phyloP scores from a whole-genome alignment of 2,797 vertebrate species.

The Pteropus rufus region DNA sequence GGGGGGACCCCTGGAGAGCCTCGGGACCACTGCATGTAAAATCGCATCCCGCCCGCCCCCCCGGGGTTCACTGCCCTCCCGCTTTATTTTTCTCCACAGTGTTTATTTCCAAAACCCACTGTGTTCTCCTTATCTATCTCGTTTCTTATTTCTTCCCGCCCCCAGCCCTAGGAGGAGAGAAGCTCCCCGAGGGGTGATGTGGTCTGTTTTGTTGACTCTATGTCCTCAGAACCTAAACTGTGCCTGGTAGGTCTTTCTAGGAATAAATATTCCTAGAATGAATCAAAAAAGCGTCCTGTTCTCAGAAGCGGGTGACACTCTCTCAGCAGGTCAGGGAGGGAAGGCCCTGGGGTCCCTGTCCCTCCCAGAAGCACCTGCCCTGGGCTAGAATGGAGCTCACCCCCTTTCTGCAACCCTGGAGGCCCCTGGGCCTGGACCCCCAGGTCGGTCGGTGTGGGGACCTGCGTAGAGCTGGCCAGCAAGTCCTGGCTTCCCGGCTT shows the following conservation, averaged over 20 bases:
- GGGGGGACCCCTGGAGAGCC: background rate
- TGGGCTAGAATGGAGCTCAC: background rate
- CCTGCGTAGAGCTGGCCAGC: background rate
- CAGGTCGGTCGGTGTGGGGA: background rate
- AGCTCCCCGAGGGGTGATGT: background rate
- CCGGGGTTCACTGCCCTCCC: too few species aligned
- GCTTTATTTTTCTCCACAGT: background rate
- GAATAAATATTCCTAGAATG: background rate
- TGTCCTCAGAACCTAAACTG: background rate
- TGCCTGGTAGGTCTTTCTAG: background rate
- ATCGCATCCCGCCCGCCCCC: rapidly evolving
- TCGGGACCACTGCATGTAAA: background rate
- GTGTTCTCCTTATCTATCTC: background rate
- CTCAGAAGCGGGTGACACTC: background rate
- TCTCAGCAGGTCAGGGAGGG: background rate
- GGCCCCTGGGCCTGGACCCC: background rate
- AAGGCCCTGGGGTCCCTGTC: rapidly evolving
- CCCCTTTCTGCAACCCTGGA: background rate
- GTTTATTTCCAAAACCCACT: background rate
- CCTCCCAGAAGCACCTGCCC: background rate
- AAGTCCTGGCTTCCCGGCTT: background rate
- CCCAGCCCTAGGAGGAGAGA: background rate
- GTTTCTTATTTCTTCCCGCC: background rate
- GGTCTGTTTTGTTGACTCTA: background rate
- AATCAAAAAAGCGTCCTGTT: background rate